A percentile compares a stretch with the other conserved stretches of the same genome.
Evolutionary conservation across 2,113 vertebrate species (phyloP).

Genomic region (Gnathonemus longibarbis): DNA sequence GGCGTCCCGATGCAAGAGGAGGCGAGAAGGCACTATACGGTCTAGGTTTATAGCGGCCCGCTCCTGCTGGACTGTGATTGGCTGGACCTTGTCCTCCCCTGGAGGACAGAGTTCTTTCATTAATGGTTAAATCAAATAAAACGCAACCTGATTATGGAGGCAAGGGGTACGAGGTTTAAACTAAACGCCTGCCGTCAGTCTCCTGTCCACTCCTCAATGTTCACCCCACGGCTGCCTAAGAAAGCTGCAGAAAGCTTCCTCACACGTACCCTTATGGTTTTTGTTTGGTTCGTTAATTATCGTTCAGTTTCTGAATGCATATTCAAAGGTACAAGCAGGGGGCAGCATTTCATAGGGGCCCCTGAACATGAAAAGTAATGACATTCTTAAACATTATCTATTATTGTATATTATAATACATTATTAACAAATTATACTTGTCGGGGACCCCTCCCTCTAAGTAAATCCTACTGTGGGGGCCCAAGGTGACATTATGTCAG

Average conservation of each 20-base stretch:
- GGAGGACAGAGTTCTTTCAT: background rate
- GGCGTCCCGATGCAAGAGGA: background rate
- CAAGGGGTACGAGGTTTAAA: background rate
- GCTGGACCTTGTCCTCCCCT: background rate
- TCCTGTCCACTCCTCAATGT: background rate
- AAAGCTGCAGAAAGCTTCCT: background rate
- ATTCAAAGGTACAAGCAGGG: background rate
- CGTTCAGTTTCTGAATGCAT: background rate
- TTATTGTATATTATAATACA: too few species aligned
- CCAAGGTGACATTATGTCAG: background rate
- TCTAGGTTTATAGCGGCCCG: background rate
- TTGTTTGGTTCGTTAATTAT: background rate
- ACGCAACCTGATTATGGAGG: background rate
- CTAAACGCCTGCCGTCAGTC: background rate
- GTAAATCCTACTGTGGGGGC: background rate
- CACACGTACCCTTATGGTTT: background rate
- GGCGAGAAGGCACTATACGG: background rate
- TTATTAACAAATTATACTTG: background rate
- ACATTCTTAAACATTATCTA: background rate
- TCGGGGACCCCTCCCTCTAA: background rate
- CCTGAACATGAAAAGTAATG: background rate
- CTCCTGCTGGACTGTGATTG: background rate
- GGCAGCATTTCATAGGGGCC: background rate
- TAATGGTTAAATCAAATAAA: background rate
- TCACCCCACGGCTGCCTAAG: background rate